Conservation (phyloP, 2,797 vertebrate genomes). For the Acanthurus tractus region DNA sequence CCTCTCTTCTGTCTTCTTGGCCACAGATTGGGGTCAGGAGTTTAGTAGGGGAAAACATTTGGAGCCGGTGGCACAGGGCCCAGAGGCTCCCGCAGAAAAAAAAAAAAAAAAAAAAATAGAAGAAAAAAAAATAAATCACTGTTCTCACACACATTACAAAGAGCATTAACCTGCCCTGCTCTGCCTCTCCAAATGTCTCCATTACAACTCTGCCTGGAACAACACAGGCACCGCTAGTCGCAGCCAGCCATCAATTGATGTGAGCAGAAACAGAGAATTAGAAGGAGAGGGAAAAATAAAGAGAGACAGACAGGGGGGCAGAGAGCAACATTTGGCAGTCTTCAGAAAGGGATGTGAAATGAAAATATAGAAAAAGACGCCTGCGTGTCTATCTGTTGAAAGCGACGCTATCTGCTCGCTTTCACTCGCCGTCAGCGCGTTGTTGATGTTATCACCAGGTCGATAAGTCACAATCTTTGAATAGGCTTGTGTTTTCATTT, state of each 20-base stretch:
- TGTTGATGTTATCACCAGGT: slow-evolving; percentile 71
- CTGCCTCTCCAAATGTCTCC: slow-evolving; percentile 79
- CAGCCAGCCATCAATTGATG: slow-evolving; percentile 73
- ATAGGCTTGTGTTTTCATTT: slow-evolving; percentile 72
- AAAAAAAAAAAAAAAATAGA: slow-evolving; percentile 16
- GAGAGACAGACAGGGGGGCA: slow-evolving; percentile 61
- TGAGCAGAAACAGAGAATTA: slow-evolving; percentile 67
- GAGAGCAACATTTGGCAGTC: slow-evolving; percentile 65
- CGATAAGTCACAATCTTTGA: slow-evolving; percentile 69
- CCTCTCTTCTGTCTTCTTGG: slow-evolving; percentile 75
- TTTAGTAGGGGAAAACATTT: slow-evolving; percentile 88
- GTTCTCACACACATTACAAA: slow-evolving; percentile 80
- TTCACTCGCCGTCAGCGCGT: slow-evolving; percentile 55
- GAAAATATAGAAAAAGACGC: slow-evolving; percentile 62
- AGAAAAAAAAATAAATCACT: slow-evolving; percentile 62
- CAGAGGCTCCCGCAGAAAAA: slow-evolving; percentile 71
- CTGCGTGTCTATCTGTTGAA: slow-evolving; percentile 59
- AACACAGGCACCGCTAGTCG: slow-evolving; percentile 65
- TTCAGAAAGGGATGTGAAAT: slow-evolving; percentile 73
- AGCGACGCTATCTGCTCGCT: slow-evolving; percentile 63
- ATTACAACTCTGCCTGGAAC: slow-evolving; percentile 77
- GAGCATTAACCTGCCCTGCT: slow-evolving; percentile 83
- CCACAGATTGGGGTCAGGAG: slow-evolving; percentile 85
- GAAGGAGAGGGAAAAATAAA: slow-evolving; percentile 53
- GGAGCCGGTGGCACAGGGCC: slow-evolving; percentile 81